phyloP scores from a whole-genome alignment of 2,113 vertebrate species.

The Oncorhynchus nerka region DNA sequence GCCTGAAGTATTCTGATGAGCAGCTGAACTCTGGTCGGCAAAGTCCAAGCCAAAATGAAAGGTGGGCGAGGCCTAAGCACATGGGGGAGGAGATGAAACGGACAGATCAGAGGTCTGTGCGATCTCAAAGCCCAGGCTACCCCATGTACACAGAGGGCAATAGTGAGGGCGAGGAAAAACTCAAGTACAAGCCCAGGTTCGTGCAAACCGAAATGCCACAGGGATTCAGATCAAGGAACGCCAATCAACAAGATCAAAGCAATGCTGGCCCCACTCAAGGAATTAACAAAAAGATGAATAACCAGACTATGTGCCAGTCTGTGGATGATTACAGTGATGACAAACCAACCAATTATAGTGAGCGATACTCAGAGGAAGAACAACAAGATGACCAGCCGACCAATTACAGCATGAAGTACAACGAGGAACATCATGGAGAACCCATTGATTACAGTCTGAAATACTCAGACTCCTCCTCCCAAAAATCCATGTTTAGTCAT shows the following conservation, averaged over 20 bases:
- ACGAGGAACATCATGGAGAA: conserved; percentile 81
- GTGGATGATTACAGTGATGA: conserved; percentile 82
- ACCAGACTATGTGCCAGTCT: conserved; percentile 74
- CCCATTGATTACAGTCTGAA: conserved; percentile 90
- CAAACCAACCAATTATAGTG: conserved; percentile 83
- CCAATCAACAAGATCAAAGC: conserved; percentile 77
- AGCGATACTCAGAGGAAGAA: conserved; percentile 86
- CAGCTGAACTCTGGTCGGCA: conserved; percentile 96
- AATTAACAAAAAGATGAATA: conserved; percentile 79
- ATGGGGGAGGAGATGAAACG: conserved; percentile 80
- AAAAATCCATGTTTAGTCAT: conserved; percentile 81
- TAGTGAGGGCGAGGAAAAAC: conserved; percentile 75
- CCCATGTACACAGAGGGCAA: conserved; percentile 62
- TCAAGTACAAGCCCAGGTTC: conserved; percentile 79
- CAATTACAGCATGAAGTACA: conserved; percentile 92
- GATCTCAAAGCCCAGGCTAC: conserved; percentile 75
- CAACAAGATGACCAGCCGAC: conserved; percentile 80
- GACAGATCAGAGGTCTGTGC: conserved; percentile 78
- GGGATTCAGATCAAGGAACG: conserved; percentile 77
- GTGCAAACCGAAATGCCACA: conserved; percentile 78
- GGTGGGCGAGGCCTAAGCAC: conserved; percentile 85
- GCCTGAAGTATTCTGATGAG: conserved; percentile 97
- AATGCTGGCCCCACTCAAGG: conserved; percentile 72
- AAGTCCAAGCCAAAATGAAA: conserved; percentile 88
- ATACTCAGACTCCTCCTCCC: conserved; percentile 73